phyloP scores from a whole-genome alignment of 2,888 invertebrate genomes.

The Lithosia quadra region DNA sequence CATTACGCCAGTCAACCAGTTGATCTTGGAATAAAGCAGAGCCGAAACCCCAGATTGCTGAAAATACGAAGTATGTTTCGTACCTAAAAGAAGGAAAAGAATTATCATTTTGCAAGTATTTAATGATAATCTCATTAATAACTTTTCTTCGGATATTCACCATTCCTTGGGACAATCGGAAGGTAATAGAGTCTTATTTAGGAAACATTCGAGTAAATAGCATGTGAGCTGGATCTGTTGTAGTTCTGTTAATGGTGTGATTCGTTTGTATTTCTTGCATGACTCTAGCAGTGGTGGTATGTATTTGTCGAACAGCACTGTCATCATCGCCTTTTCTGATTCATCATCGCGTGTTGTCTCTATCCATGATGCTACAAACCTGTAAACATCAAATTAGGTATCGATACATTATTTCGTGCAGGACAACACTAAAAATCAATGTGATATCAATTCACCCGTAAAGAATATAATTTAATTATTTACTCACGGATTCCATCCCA shows the following conservation, averaged over 20 bases:
- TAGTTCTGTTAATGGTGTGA: slow-evolving; percentile 96
- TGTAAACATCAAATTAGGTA: slow-evolving; percentile 57
- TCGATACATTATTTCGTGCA: not conserved
- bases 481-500: slow-evolving; percentile 97
- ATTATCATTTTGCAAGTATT: not conserved
- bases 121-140: not conserved
- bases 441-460: not conserved
- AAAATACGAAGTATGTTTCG: slow-evolving; percentile 97
- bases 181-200: slow-evolving; percentile 93
- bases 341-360: slow-evolving; percentile 91
- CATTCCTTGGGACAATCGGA: slow-evolving; percentile 97
- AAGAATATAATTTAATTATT: not conserved
- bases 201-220: slow-evolving; percentile 93
- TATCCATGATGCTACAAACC: slow-evolving; percentile 96
- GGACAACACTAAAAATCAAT: not conserved
- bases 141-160: slow-evolving; percentile 64
- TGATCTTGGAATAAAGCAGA: slow-evolving; percentile 97
- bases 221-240: slow-evolving; percentile 96
- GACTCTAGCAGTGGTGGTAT: slow-evolving; percentile 94
- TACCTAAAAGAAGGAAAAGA: slow-evolving; percentile 81
- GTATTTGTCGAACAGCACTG: slow-evolving; percentile 97
- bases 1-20: slow-evolving; percentile 95
- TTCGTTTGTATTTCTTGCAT: slow-evolving; percentile 93
- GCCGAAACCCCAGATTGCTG: slow-evolving; percentile 97
- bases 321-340: slow-evolving; percentile 92